Evolutionary conservation across 2,113 vertebrate species (phyloP), one percentile per base, ranked within the genome.

Genomic region (Meriones unguiculatus): DNA sequence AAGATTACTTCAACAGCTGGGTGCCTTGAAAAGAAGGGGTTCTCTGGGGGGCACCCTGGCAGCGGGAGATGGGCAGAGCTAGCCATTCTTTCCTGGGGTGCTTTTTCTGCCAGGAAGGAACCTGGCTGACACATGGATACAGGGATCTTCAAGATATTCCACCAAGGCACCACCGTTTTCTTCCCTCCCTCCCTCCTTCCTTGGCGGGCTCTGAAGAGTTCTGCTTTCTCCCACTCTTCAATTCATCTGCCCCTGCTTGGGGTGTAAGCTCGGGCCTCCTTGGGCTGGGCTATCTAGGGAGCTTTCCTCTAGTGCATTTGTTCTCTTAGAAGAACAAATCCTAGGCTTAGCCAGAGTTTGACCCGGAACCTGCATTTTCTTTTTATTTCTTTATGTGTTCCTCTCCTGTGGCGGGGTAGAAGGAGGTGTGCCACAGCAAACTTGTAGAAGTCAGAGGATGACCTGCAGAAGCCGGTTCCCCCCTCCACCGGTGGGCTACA

Each of bases 1-100:
- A n/a, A 62, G 72, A 78, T 80, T 32, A 82, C 85, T 87, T 87
- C 3, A 85, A 93, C 89, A 88, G 84, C 93, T 90, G 32, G 59
- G 25, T 50, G 52, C n/a, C 7, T 13, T 7, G 50, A 69, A 46
- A 59, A 62, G n/a, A 38, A 62, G 50, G 57, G 9, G 69, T 57
- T 77, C 62, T 32, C 59, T 90, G 81, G 52, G 59, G 72, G 78
- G 15, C 91, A 14, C 8, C 46, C 78, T 89, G 0, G 30, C 30
- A 32, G 46, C 76, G 73, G 84, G 89, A 46, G 46, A 32, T 1
- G 15, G 67, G 77, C 82, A 20, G 59, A 72, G 59, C 50, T 6
- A 22, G 22, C 76, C 15, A 17, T 87, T 12, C 52, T 25, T 64
- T 50, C 54, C 62, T 41, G 72, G 67, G 52, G 84, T 4, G 12